phyloP scores from a whole-genome alignment of 2,797 vertebrate genomes.

The Jordanella pulchra region DNA sequence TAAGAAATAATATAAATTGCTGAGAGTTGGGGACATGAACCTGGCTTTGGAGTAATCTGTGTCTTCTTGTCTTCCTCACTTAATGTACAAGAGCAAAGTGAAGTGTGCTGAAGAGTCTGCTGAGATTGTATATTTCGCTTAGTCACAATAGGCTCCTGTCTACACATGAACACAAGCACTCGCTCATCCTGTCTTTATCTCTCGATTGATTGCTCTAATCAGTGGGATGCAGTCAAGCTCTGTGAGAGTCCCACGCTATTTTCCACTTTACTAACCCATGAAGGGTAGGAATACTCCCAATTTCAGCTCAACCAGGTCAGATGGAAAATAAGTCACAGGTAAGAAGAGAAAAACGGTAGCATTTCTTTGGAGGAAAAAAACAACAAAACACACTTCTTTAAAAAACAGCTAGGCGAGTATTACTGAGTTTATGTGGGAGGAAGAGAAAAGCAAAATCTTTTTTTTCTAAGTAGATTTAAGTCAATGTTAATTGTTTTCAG shows the following conservation, averaged over 20 bases:
- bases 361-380: not conserved
- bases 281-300: conserved; percentile 39
- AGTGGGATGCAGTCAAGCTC: conserved; percentile 29
- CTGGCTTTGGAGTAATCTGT: conserved; percentile 13
- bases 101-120: conserved; percentile 54
- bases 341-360: not conserved
- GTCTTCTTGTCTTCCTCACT: conserved; percentile 41
- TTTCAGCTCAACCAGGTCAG: conserved; percentile 41
- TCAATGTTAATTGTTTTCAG: not conserved
- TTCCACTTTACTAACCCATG: conserved; percentile 51
- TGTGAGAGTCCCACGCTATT: conserved; percentile 40
- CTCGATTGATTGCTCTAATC: conserved; percentile 68
- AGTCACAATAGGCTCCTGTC: conserved; percentile 38
- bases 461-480: conserved; percentile 11
- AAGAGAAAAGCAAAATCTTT: conserved; percentile 13
- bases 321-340: conserved; percentile 35
- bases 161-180: conserved; percentile 20
- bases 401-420: not conserved
- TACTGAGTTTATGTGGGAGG: conserved; percentile 11
- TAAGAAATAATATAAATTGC: conserved; percentile 2
- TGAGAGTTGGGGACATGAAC: conserved; percentile 31
- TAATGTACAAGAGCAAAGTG: conserved; percentile 45
- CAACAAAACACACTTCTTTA: too few species aligned
- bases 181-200: conserved; percentile 17
- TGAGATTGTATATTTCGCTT: conserved; percentile 54